Conservation (phyloP, 1,140 invertebrate genomes). For the Lepidurus arcticus region DNA sequence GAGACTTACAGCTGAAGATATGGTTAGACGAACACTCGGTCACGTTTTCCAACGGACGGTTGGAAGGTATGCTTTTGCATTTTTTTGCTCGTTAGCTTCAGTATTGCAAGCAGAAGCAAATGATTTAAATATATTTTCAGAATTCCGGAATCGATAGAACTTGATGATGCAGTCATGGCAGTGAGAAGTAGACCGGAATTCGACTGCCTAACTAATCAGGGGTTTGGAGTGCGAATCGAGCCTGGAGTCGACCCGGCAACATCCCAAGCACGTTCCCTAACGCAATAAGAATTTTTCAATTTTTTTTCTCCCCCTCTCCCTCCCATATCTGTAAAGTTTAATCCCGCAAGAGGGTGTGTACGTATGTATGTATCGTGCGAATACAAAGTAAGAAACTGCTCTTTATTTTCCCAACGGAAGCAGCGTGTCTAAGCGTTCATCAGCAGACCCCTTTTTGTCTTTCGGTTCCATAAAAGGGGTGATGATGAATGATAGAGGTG, state of each 20-base stretch:
- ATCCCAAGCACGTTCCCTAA: neutral
- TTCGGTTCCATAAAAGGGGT: neutral
- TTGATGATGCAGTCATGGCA: constrained; percentile 12
- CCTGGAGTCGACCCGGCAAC: neutral
- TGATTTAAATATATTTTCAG: neutral
- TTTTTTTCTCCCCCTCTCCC: too few species aligned
- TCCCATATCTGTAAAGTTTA: neutral
- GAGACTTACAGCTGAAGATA: constrained; percentile 13
- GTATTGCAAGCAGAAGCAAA: neutral
- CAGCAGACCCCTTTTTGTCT: neutral
- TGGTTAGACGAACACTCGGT: constrained; percentile 12
- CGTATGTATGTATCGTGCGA: neutral
- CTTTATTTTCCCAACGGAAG: constrained; percentile 19
- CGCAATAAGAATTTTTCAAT: too few species aligned
- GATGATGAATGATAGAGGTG: constrained; percentile 17
- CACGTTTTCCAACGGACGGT: neutral
- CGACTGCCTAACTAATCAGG: constrained; percentile 4
- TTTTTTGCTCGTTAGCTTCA: neutral
- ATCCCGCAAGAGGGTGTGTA: neutral
- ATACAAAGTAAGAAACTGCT: neutral
- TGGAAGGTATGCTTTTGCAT: neutral
- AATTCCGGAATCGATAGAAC: constrained; percentile 17
- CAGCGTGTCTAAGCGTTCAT: constrained; percentile 7
- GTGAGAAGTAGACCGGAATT: constrained; percentile 17
- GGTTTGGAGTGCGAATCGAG: neutral